Base-by-base conservation (phyloP, 2,888 invertebrate species). In the Ennomos fuscantarius region DNA sequence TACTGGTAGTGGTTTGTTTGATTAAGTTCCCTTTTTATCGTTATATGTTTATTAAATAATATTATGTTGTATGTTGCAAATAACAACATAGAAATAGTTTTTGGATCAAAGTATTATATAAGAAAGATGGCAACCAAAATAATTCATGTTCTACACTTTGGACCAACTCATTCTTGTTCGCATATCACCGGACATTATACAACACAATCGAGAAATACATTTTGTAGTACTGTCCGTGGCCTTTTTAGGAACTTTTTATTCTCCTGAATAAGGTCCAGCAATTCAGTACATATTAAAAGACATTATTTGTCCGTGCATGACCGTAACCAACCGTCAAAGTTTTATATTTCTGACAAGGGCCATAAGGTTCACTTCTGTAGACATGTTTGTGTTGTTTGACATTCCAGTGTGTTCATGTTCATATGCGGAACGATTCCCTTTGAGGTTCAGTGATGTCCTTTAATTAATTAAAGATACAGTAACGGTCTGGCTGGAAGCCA, bases 271-370 rank as follows among this genome's bases (percentile, higher is more conserved):
- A 85, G 87, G 87, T 86, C 79, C 77, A 76, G 72, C 77, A 79
- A 70, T 83, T 79, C 74, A 81, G 76, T 78, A 75, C 68, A 87
- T 85, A 87, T 89, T 89, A 89, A 88, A 87, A 88, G 81, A 86
- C 87, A 86, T 88, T 87, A 87, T 86, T 88, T 87, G 84, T 81
- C 79, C 83, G 69, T 70, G 74, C 81, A 78, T 82, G 79, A 76
- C 78, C 76, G 82, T 78, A 83, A 75, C 81, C 75, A 77, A 78
- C 75, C 82, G 81, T 84, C 83, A 83, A 84, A 83, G 77, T 87
- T 87, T 86, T 86, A 84, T 87, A 86, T 84, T 81, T 82, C 73
- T 87, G 88, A 87, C 87, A 82, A 65, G 84, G 88, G 87, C 75
- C 78, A 70, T 73, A 79, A 77, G 74, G 76, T 65, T 72, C 71